phyloP scores from a whole-genome alignment of 2,888 invertebrate genomes.

The Cantharis rustica region DNA sequence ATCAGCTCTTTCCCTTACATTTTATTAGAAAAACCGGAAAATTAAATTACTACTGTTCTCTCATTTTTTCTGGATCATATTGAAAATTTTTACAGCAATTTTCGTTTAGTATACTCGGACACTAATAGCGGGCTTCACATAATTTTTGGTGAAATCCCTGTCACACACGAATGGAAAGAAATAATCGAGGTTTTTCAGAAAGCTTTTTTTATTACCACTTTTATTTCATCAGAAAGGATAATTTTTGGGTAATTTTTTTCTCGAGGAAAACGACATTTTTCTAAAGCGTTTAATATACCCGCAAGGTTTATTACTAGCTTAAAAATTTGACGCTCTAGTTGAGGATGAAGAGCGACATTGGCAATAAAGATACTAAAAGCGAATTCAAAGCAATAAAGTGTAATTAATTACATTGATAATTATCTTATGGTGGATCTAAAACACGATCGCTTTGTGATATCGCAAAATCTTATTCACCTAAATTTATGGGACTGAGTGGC shows the following conservation, averaged over 20 bases:
- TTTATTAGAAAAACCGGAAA: not conserved
- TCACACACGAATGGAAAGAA: not conserved
- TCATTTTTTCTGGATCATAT: not conserved
- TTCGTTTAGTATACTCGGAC: not conserved
- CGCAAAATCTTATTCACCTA: not conserved
- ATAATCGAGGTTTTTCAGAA: not conserved
- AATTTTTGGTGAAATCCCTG: not conserved
- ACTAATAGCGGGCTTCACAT: not conserved
- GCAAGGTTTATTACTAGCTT: not conserved
- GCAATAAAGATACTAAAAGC: not conserved
- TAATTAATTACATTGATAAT: not conserved
- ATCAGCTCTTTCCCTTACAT: not conserved
- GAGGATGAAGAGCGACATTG: not conserved
- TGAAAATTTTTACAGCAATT: not conserved
- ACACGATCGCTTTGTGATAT: not conserved
- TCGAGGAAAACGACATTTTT: not conserved
- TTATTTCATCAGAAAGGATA: not conserved
- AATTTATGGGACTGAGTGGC: not conserved
- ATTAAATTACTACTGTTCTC: not conserved
- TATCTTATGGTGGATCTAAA: not conserved
- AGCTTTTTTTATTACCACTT: not conserved
- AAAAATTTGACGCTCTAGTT: not conserved
- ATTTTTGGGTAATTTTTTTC: not conserved
- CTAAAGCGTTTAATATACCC: not conserved
- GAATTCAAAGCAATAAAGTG: not conserved